These are phyloP conservation scores for Linnaemya tessellans DNA, from an alignment of 2,888 invertebrate genomes.

Conservation along the genomic window DNA sequence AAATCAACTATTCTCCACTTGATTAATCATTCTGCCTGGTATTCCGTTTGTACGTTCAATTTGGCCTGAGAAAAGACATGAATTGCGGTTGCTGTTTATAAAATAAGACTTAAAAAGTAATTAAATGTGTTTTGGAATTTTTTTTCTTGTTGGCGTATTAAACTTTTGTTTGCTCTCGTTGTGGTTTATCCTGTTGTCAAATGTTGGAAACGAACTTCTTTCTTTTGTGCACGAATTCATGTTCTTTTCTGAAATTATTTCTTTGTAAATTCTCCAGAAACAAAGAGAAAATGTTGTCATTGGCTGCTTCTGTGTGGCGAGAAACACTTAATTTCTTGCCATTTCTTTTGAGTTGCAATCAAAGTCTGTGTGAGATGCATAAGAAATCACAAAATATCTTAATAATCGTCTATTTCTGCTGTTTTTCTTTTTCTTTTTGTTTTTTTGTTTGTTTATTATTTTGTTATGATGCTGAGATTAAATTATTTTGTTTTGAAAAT, in stretches of 20 bases:
- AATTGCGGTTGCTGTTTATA: conserved; percentile 34
- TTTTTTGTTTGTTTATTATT: conserved; percentile 31
- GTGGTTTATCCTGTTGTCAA: conserved; percentile 20
- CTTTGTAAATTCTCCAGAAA: conserved; percentile 2
- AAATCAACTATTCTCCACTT: not conserved
- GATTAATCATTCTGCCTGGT: conserved; percentile 5
- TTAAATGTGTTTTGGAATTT: conserved; percentile 18
- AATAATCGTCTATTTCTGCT: not conserved
- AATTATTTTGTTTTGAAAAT: conserved; percentile 16
- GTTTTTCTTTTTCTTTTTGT: no score
- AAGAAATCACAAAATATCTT: conserved; percentile 22
- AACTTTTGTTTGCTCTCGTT: not conserved
- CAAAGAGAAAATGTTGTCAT: not conserved
- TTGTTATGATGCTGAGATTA: conserved; percentile 41
- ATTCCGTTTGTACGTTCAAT: not conserved
- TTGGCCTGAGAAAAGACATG: not conserved
- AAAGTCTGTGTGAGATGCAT: conserved; percentile 19
- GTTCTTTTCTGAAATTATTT: not conserved
- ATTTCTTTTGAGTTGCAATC: conserved; percentile 6
- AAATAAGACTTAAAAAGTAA: conserved; percentile 32
- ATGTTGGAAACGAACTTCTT: not conserved
- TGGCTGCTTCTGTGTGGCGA: not conserved
- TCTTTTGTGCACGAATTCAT: not conserved
- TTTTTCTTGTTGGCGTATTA: no score
- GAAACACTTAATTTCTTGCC: conserved; percentile 7